These are phyloP conservation scores for Philaethria dido DNA, from an alignment of 2,888 invertebrate species.

Conservation along the genomic window DNA sequence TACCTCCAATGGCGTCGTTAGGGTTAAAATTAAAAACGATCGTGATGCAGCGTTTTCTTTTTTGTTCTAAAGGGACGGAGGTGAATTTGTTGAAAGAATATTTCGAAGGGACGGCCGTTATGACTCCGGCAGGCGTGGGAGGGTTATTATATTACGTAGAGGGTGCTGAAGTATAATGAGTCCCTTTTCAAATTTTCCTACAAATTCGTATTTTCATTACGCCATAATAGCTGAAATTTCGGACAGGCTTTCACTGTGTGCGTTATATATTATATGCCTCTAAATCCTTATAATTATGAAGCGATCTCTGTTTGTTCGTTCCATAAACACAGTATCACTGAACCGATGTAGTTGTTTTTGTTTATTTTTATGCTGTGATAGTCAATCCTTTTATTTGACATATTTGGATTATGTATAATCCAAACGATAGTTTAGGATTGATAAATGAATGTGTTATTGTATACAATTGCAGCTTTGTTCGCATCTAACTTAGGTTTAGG, in stretches of 20 bases:
- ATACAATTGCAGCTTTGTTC: too few relatives aligned
- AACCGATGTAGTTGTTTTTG: not conserved
- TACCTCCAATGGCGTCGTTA: constrained; percentile 79
- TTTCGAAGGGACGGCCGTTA: constrained; percentile 73
- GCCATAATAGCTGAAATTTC: constrained; percentile 54
- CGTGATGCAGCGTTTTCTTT: constrained; percentile 81
- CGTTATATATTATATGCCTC: constrained; percentile 10
- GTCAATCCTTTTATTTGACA: not conserved
- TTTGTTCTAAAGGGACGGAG: constrained; percentile 71
- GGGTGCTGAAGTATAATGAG: constrained; percentile 72
- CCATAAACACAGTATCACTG: not conserved
- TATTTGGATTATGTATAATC: not conserved
- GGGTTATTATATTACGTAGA: constrained; percentile 74
- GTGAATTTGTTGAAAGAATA: constrained; percentile 75
- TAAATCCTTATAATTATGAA: constrained; percentile 17
- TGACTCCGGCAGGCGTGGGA: constrained; percentile 67
- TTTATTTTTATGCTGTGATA: not conserved
- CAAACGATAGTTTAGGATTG: too few relatives aligned
- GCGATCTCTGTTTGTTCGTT: constrained; percentile 11
- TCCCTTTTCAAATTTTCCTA: constrained; percentile 72
- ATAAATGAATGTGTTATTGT: too few relatives aligned
- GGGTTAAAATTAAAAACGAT: constrained; percentile 80
- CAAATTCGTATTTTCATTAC: constrained; percentile 62
- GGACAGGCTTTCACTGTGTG: constrained; percentile 31
- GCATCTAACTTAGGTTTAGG: too few relatives aligned